Evolutionary conservation across 1,140 invertebrate genomes (phyloP).

Genomic region (Microplitis mediator): DNA sequence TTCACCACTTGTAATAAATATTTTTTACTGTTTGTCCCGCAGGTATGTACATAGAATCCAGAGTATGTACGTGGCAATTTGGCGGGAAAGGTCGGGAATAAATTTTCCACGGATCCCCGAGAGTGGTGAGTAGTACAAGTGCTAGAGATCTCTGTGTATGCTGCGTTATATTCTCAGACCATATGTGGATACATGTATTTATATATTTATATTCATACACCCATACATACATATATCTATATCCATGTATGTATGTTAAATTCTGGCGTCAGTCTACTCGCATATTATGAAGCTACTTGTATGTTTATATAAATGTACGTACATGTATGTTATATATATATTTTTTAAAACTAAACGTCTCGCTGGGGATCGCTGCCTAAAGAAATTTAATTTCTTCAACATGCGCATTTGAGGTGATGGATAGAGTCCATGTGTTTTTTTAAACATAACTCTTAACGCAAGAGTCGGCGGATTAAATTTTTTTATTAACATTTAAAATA

Average conservation of each 20-base stretch:
- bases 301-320: background rate
- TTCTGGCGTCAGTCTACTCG: too few relatives aligned
- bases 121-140: conserved; percentile 15
- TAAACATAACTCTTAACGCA: conserved; percentile 20
- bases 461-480: conserved; percentile 17
- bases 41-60: background rate
- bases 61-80: conserved; percentile 4
- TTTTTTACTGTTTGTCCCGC: conserved; percentile 4
- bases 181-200: conserved; percentile 19
- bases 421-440: conserved; percentile 31
- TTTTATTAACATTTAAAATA: conserved; percentile 3
- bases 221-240: background rate
- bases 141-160: background rate
- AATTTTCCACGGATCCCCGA: conserved; percentile 16
- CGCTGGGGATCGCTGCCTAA: conserved; percentile 10
- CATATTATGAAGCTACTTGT: background rate
- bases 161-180: conserved; percentile 12
- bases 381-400: conserved; percentile 50
- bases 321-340: background rate
- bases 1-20: conserved; percentile 5
- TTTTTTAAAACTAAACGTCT: conserved; percentile 23
- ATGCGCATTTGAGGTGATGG: conserved; percentile 44
- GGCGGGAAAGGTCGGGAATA: conserved; percentile 14
- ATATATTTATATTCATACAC: conserved; percentile 3
- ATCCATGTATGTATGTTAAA: background rate